Conservation (phyloP, 2,113 vertebrate species). For the Calonectris borealis region DNA sequence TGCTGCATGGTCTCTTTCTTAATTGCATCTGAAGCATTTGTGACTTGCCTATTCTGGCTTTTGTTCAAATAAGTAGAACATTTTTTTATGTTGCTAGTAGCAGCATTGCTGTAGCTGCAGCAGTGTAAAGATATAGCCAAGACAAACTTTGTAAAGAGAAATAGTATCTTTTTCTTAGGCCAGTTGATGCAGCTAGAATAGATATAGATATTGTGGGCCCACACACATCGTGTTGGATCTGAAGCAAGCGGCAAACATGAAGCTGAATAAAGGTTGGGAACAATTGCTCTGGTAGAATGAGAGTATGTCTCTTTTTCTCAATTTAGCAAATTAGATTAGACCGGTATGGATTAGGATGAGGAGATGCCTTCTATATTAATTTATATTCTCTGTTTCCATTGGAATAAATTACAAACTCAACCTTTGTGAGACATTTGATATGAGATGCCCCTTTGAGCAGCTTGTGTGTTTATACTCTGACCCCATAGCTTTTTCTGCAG, state of each 20-base stretch:
- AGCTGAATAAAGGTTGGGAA: background rate
- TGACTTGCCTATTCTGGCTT: background rate
- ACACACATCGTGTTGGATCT: background rate
- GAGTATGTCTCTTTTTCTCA: background rate
- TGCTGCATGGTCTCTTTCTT: background rate
- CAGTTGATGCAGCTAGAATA: background rate
- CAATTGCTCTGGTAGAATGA: background rate
- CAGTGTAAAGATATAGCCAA: background rate
- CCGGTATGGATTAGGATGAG: background rate
- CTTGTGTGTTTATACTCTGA: background rate
- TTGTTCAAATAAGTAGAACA: background rate
- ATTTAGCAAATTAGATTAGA: background rate
- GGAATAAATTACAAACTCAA: background rate
- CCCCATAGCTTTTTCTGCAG: background rate
- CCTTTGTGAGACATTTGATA: background rate
- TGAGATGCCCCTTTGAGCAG: background rate
- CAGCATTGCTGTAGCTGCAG: background rate
- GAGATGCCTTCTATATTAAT: background rate
- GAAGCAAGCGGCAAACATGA: background rate
- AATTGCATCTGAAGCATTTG: background rate
- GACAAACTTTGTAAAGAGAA: background rate
- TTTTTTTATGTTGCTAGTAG: background rate
- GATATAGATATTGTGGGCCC: background rate
- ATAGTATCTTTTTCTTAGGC: background rate
- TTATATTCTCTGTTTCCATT: background rate